phyloP scores from a whole-genome alignment of 2,888 invertebrate genomes.

The Coelopa pilipes region DNA sequence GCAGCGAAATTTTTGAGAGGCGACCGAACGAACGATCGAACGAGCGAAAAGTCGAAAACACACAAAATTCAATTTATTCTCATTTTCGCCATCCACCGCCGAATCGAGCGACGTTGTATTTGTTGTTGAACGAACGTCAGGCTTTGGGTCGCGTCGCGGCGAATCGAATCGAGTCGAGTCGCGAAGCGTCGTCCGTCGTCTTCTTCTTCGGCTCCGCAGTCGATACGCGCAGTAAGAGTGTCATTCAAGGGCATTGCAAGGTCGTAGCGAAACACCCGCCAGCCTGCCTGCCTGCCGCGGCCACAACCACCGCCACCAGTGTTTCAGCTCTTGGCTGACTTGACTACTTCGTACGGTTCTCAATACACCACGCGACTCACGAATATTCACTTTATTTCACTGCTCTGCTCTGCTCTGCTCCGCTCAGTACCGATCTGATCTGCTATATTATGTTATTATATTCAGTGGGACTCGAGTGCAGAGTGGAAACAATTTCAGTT shows the following conservation, averaged over 20 bases:
- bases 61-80: conserved; percentile 50
- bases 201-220: conserved; percentile 48
- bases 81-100: conserved; percentile 50
- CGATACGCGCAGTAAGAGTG: conserved; percentile 63
- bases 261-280: conserved; percentile 54
- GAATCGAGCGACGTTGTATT: conserved; percentile 43
- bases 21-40: conserved; percentile 13
- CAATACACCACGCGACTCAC: neutral
- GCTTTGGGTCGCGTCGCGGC: no score
- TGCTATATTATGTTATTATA: neutral
- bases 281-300: conserved; percentile 27
- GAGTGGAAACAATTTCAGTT: no score
- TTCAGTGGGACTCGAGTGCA: neutral
- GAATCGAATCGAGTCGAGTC: conserved; percentile 5
- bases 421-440: neutral
- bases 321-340: neutral
- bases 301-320: conserved; percentile 12
- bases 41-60: conserved; percentile 44
- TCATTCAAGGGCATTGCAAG: conserved; percentile 68
- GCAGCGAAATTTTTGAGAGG: conserved; percentile 16
- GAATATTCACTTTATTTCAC: neutral
- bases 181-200: conserved; percentile 48
- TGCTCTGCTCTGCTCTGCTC: neutral
- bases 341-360: conserved; percentile 4
- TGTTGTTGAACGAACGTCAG: neutral